Percentiles rank a stretch among this genome's conserved stretches.
Evolutionary conservation across 2,113 vertebrate species (phyloP).

Genomic region (Otocyon megalotis): DNA sequence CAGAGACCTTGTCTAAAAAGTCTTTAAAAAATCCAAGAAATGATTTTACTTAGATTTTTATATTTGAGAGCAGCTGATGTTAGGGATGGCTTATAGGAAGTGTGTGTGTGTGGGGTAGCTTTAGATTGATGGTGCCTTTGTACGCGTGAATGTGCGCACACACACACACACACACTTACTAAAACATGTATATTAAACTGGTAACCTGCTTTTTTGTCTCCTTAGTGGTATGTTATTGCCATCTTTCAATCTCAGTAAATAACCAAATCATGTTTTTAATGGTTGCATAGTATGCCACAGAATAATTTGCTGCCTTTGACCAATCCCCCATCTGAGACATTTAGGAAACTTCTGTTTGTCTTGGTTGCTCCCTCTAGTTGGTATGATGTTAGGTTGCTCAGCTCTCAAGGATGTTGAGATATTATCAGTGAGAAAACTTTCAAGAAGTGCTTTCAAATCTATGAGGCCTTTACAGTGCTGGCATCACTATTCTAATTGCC

Average conservation of each 20-base stretch:
- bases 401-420: not conserved
- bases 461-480: not conserved
- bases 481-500: not conserved
- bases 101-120: not conserved
- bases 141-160: not conserved
- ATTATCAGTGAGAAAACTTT: slow-evolving; percentile 29
- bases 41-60: not conserved
- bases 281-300: not conserved
- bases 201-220: not conserved
- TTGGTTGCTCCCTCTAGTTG: not conserved
- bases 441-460: not conserved
- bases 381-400: not conserved
- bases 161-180: not conserved
- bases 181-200: not conserved
- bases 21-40: not conserved
- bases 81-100: not conserved
- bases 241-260: slow-evolving; percentile 5
- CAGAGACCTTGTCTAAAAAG: not conserved
- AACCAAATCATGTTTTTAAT: slow-evolving; percentile 18
- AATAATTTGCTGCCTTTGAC: not conserved
- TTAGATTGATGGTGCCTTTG: not conserved
- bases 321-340: not conserved
- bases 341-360: slow-evolving; percentile 33
- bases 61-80: not conserved
- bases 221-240: not conserved